These are phyloP conservation scores for Vidua chalybeata DNA, from an alignment of 2,113 vertebrate species.

Conservation along the genomic window DNA sequence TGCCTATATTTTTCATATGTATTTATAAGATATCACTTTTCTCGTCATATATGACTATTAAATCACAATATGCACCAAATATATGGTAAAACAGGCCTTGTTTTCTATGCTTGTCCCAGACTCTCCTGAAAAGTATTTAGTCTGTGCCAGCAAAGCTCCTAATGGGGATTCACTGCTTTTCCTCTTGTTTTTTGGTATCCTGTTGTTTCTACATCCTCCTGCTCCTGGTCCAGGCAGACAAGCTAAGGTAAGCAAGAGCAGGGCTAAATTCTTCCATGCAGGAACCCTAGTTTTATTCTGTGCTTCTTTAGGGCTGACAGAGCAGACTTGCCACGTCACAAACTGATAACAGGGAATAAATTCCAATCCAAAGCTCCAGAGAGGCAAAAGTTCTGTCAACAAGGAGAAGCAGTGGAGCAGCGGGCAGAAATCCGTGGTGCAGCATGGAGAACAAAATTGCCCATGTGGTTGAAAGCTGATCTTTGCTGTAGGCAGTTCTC, in stretches of 20 bases:
- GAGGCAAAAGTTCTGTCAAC: background rate
- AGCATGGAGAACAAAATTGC: background rate
- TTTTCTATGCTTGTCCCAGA: background rate
- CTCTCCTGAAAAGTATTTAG: background rate
- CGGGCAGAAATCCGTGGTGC: background rate
- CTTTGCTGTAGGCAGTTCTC: slow-evolving; percentile 29
- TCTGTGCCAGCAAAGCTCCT: background rate
- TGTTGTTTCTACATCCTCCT: background rate
- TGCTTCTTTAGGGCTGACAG: background rate
- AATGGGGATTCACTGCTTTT: background rate
- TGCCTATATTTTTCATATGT: background rate
- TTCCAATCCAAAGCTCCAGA: background rate
- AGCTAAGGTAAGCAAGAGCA: background rate
- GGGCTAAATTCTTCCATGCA: background rate
- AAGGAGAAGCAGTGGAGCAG: background rate
- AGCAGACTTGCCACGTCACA: background rate
- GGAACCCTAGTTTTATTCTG: background rate
- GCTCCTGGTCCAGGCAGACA: background rate
- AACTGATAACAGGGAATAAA: background rate
- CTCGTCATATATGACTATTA: background rate
- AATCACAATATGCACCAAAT: background rate
- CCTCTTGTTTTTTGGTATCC: background rate
- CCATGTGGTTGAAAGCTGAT: background rate
- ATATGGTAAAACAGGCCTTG: background rate
- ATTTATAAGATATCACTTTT: background rate